These are phyloP conservation scores for Ecdyonurus torrentis DNA, from an alignment of 2,888 invertebrate genomes.

Conservation along the genomic window DNA sequence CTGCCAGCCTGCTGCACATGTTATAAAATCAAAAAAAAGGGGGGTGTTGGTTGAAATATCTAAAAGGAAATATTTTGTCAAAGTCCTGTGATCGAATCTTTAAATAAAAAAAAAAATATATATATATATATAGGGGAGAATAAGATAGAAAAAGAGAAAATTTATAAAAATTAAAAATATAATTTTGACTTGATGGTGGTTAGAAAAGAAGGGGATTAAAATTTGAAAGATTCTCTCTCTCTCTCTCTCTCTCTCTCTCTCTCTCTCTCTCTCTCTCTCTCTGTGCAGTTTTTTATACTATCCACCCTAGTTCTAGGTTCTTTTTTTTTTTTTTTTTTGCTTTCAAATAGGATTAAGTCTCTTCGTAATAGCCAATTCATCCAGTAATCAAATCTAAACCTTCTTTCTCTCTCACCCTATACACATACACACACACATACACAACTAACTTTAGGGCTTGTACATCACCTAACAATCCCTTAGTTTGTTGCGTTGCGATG, in stretches of 20 bases:
- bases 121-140: not conserved
- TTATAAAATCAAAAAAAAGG: not conserved
- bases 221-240: not conserved
- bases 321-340: no score
- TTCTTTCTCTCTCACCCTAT: no score
- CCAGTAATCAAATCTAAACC: not conserved
- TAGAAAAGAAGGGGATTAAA: not conserved
- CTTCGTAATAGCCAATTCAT: conserved; percentile 2
- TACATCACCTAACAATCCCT: not conserved
- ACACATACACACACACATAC: no score
- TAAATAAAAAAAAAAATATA: not conserved
- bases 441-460: no score
- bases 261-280: not conserved
- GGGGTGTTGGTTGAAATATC: not conserved
- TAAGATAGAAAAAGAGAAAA: not conserved
- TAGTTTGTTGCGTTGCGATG: not conserved
- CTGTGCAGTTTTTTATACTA: no score
- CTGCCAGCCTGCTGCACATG: not conserved
- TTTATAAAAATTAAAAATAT: not conserved
- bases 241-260: not conserved
- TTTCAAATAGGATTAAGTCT: conserved; percentile 1
- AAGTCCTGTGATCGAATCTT: not conserved
- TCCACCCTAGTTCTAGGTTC: no score
- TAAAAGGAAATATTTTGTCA: not conserved
- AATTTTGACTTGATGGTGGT: not conserved